These are phyloP conservation scores for Suricata suricatta DNA, from an alignment of 2,113 vertebrate species.

Conservation along the genomic window DNA sequence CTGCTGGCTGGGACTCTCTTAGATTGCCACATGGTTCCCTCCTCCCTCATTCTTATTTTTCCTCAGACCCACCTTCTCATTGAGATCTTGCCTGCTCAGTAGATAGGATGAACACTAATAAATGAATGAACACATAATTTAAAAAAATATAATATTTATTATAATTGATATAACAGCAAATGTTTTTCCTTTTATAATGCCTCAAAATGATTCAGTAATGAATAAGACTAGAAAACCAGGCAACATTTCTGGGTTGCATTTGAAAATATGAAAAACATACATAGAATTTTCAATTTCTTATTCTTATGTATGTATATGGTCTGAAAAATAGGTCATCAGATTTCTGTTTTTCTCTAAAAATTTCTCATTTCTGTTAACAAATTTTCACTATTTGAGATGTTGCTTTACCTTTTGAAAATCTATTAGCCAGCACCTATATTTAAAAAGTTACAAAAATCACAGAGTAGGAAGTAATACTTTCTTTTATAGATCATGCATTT, in stretches of 20 bases:
- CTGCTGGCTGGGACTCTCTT: background rate
- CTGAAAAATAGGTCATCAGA: conserved; percentile 2
- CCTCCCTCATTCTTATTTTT: background rate
- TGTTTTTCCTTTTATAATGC: background rate
- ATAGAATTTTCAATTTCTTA: conserved; percentile 37
- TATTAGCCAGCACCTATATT: conserved; percentile 52
- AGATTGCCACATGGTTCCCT: background rate
- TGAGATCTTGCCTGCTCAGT: background rate
- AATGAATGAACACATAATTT: background rate
- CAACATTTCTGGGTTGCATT: conserved; percentile 31
- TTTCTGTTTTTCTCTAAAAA: conserved; percentile 40
- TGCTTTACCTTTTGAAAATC: conserved; percentile 65
- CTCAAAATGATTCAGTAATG: conserved; percentile 24
- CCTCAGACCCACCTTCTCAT: background rate
- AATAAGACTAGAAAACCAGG: conserved; percentile 1
- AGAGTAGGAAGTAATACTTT: conserved; percentile 72
- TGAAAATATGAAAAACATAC: conserved; percentile 38
- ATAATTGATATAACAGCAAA: conserved; percentile 24
- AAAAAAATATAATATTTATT: background rate
- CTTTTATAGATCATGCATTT: conserved; percentile 62
- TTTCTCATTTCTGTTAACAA: conserved; percentile 33
- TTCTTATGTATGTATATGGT: background rate
- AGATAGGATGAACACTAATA: background rate
- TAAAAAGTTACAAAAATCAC: conserved; percentile 64
- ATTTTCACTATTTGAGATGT: conserved; percentile 61